Evolutionary conservation across 2,888 invertebrate species (phyloP), one percentile per base, ranked within the genome.

Genomic region (Apotomis turbidana): DNA sequence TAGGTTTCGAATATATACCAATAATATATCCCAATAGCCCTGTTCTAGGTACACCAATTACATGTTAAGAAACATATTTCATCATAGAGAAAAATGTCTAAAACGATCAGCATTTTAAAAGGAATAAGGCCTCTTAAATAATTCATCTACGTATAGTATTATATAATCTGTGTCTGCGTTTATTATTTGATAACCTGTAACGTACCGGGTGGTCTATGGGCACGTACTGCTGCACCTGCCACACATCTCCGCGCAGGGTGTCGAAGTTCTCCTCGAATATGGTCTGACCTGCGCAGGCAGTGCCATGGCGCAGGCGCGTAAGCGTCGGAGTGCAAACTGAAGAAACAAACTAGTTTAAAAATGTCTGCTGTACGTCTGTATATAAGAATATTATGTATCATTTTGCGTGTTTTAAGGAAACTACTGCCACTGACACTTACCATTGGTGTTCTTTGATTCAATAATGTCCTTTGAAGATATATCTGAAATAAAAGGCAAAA

Each of bases 261-360:
- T 94, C 87, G 79, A 96, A 96, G 69, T 92, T 87, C 66, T 96
- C 96, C 60, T 95, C 94, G 75, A 96, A 95, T 70, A 96, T 85
- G 0, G 94, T 82, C 74, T 93, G 86, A 0, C 94, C 94, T 12
- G 88, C 85, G 80, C 95, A 95, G 0, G 87, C 87, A 1, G 74
- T 75, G 3, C 86, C 84, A 0, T 88, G 89, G 0, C 89, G 87
- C 10, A 93, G 83, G 6, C 74, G 80, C 0, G 91, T 91, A 8
- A 81, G 68, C 0, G 90, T 87, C 0, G 86, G 80, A 2, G 72
- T 75, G 75, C 93, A 93, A 13, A 77, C 70, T 46, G 73, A 8
- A 49, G 27, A 27, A 27, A 27, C 2, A 27, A 27, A 27, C 27
- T 27, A 27, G 27, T 27, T 27, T 2, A 27, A 27, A 27, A 2